Evolutionary conservation across 92 coral and sea anemone genomes (phyloP).

Genomic region (Umimayanthus kanabou): DNA sequence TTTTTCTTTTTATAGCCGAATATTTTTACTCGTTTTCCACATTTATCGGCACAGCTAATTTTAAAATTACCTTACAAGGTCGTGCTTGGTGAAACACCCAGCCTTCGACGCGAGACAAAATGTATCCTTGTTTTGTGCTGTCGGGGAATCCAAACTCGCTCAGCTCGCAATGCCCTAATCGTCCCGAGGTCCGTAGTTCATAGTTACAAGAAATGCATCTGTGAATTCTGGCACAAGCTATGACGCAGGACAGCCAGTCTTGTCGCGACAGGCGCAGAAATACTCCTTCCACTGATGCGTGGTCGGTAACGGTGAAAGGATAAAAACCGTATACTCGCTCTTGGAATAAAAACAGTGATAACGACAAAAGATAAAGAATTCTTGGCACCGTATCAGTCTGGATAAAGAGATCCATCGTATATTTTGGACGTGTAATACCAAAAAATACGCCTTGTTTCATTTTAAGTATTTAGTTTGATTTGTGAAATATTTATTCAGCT

Average conservation of each 20-base stretch:
- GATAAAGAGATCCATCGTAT: not conserved
- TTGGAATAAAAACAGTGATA: not conserved
- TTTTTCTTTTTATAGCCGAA: no score
- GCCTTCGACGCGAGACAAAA: not conserved
- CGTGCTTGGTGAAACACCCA: constrained; percentile 25
- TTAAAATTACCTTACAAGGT: constrained; percentile 16
- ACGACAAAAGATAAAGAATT: not conserved
- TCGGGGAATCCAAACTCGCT: not conserved
- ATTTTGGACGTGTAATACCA: not conserved
- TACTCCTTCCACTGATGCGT: not conserved
- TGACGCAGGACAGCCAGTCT: constrained; percentile 25
- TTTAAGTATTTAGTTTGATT: not conserved
- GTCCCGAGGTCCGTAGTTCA: not conserved
- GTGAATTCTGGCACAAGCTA: not conserved
- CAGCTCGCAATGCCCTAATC: not conserved
- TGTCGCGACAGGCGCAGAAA: not conserved
- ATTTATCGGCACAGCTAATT: not conserved
- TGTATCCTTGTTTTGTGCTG: not conserved
- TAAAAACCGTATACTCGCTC: not conserved
- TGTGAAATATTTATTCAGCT: constrained; percentile 7
- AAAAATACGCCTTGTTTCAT: not conserved
- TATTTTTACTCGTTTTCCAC: not conserved
- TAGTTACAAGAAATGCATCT: constrained; percentile 25
- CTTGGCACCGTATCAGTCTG: not conserved
- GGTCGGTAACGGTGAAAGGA: not conserved